A percentile compares a stretch with the other conserved stretches of the same genome.
Conservation (phyloP, 1,140 invertebrate genomes). For the Thaumatotibia leucotreta region DNA sequence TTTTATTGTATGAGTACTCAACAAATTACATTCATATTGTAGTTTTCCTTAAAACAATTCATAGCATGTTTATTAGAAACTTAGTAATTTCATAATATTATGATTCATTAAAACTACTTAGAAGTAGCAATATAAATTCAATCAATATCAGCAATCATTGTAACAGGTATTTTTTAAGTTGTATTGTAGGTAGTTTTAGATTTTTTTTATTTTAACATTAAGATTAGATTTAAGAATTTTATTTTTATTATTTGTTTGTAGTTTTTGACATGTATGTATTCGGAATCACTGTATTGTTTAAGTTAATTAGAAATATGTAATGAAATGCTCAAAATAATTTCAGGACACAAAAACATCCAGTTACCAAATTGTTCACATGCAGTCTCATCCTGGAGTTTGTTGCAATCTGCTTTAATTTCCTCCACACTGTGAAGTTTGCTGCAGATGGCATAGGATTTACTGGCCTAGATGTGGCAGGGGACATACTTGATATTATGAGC, state of each 20-base stretch:
- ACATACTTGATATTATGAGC: constrained; percentile 94
- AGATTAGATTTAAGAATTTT: not conserved
- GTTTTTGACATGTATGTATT: too few species aligned
- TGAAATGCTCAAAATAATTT: too few species aligned
- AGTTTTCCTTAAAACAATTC: too few species aligned
- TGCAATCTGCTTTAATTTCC: constrained; percentile 89
- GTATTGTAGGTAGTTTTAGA: too few species aligned
- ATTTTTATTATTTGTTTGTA: not conserved
- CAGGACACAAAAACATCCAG: constrained; percentile 90
- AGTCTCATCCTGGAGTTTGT: constrained; percentile 91
- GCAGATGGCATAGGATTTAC: constrained; percentile 91
- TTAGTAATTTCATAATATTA: too few species aligned
- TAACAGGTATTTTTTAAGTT: too few species aligned
- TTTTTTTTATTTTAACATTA: constrained; percentile 1
- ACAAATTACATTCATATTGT: constrained; percentile 9
- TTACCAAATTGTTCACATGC: constrained; percentile 93
- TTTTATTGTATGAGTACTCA: constrained; percentile 11
- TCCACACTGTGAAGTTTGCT: constrained; percentile 94
- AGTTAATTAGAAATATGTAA: too few species aligned
- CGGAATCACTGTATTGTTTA: too few species aligned
- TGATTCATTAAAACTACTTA: too few species aligned
- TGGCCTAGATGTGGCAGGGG: constrained; percentile 88
- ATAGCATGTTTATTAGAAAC: too few species aligned
- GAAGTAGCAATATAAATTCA: too few species aligned
- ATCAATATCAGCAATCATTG: too few species aligned